phyloP scores from a whole-genome alignment of 2,797 vertebrate genomes.

The Eidolon dupreanum region DNA sequence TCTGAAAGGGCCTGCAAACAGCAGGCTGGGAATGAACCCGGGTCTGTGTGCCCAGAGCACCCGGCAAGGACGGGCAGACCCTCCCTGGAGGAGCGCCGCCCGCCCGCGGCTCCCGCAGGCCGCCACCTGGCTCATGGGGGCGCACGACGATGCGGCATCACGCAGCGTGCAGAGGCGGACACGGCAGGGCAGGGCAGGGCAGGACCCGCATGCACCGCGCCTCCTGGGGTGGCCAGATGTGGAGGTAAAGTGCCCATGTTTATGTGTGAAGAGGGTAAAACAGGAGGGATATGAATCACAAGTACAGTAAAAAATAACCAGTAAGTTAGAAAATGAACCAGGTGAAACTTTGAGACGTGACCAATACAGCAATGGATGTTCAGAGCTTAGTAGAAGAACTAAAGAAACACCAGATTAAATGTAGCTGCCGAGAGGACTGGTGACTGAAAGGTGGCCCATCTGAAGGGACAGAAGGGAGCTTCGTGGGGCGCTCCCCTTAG shows the following conservation, averaged over 20 bases:
- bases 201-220: background rate
- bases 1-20: background rate
- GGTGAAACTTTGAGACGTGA: background rate
- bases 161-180: background rate
- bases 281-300: background rate
- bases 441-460: background rate
- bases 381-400: background rate
- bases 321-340: constrained; percentile 13
- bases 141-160: background rate
- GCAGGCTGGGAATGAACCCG: background rate
- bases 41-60: background rate
- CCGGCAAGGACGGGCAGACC: background rate
- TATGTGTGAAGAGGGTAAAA: background rate
- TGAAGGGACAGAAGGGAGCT: background rate
- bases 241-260: background rate
- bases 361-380: background rate
- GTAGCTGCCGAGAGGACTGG: background rate
- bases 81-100: background rate
- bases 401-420: background rate
- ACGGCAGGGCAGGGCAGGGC: background rate
- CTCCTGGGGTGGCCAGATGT: background rate
- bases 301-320: background rate
- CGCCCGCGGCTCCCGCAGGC: background rate
- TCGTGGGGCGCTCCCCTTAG: background rate
- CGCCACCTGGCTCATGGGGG: background rate